phyloP scores from a whole-genome alignment of 2,888 invertebrate species.

The Carterocephalus palaemon region DNA sequence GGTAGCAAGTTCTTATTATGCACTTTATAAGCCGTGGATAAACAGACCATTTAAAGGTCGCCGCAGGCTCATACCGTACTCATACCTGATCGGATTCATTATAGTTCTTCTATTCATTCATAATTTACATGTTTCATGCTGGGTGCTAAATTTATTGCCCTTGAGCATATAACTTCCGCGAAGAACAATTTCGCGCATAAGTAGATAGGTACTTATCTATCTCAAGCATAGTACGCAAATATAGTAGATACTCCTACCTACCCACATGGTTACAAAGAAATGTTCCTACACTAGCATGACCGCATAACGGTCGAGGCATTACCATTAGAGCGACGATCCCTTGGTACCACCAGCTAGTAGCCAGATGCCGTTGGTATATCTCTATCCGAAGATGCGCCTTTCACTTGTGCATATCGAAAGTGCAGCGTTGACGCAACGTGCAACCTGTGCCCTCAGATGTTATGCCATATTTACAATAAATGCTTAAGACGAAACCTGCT shows the following conservation, averaged over 20 bases:
- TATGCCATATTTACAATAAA: conserved; percentile 30
- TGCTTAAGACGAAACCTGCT: conserved; percentile 14
- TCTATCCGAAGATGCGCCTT: conserved; percentile 67
- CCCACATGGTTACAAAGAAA: too few species aligned
- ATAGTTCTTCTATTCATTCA: conserved; percentile 33
- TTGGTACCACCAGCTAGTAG: conserved; percentile 1
- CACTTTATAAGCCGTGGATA: conserved; percentile 6
- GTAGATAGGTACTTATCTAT: conserved; percentile 29
- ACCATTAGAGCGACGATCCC: conserved; percentile 30
- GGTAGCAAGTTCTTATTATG: conserved; percentile 4
- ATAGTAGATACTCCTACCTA: too few species aligned
- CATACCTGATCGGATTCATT: conserved; percentile 20
- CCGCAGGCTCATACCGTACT: conserved; percentile 9
- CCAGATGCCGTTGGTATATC: conserved; percentile 30
- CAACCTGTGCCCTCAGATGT: conserved; percentile 56
- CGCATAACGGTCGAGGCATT: conserved; percentile 39
- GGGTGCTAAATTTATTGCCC: conserved; percentile 31
- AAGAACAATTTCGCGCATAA: conserved; percentile 35
- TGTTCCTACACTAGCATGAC: conserved; percentile 40
- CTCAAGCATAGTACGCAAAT: conserved; percentile 30
- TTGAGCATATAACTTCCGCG: conserved; percentile 33
- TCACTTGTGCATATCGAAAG: conserved; percentile 74
- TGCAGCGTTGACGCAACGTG: conserved; percentile 67
- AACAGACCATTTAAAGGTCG: conserved; percentile 15
- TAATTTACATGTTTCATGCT: conserved; percentile 29